A percentile compares a stretch with the other conserved stretches of the same genome.
These are phyloP conservation scores for Drosophila serrata DNA, from an alignment of 1,140 invertebrate genomes.

Conservation along the genomic window DNA sequence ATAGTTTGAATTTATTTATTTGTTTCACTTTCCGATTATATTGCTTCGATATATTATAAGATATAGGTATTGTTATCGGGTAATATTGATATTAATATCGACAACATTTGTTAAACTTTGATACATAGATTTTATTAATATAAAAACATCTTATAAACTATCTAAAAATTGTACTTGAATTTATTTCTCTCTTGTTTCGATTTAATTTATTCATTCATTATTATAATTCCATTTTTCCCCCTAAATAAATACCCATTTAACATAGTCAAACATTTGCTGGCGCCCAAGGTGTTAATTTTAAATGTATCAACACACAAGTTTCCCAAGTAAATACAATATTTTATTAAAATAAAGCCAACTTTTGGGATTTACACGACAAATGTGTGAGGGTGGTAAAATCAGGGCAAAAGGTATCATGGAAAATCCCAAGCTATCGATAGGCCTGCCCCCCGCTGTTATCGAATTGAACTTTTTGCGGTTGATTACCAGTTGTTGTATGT, in stretches of 20 bases:
- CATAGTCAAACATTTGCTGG: background rate
- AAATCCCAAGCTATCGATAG: slow-evolving; percentile 7
- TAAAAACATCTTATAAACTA: no score
- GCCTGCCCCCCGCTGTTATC: background rate
- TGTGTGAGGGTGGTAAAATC: background rate
- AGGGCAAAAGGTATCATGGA: background rate
- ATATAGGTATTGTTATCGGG: background rate
- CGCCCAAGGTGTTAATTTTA: background rate
- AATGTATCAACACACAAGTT: background rate
- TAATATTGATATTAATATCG: background rate
- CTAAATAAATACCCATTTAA: background rate
- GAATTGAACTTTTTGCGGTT: slow-evolving; percentile 29
- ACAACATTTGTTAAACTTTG: no score
- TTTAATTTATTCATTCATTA: background rate
- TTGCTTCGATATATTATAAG: background rate
- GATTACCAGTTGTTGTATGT: slow-evolving; percentile 5
- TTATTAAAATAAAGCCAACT: slow-evolving; percentile 15
- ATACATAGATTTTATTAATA: background rate
- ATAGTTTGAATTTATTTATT: no score
- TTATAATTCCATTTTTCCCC: background rate
- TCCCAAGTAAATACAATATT: slow-evolving; percentile 1
- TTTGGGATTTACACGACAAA: slow-evolving; percentile 3
- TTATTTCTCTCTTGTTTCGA: no score
- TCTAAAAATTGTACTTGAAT: no score
- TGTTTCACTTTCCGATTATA: no score